Base-by-base conservation (phyloP, 1,140 invertebrate genomes). In the Armadillidium nasatum region DNA sequence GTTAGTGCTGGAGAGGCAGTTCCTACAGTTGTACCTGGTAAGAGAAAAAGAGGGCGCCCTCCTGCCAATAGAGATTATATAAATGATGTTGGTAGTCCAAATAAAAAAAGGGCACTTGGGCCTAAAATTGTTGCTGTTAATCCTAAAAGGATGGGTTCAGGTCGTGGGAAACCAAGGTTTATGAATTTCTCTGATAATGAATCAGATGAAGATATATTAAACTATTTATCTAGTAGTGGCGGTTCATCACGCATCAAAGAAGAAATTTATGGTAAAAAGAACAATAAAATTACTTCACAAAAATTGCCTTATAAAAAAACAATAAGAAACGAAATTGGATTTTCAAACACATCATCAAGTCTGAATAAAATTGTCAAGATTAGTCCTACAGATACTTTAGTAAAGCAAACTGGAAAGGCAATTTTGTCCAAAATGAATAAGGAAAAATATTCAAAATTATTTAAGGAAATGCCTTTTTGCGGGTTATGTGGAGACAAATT, bases 401-500 rank as follows among this genome's bases (percentile, higher is more conserved):
- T 70, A 46, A 46, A 76, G 46, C 33, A 22, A 71, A 71, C 15
- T 15, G 45, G 10, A 44, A 50, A 45, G 60, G 69, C 68, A 71
- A 70, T 70, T 23, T 21, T 22, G 11, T 22, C 68, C 10, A 70
- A 70, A 70, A 70, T 21, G 68, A 70, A 70, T 22, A 21, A 22
- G 11, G 23, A 70, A 70, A 22, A 70, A 21, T 70, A 22, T 13
- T 22, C 23, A 33, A 22, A 22, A 23, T 22, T 15, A 13, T 70
- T 22, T 13, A 70, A 70, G 10, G 19, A 70, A 70, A 33, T 23
- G 68, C 19, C 67, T 6, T 50, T 70, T 45, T 76, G 74, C 46
- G 69, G 74, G 7, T 54, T 76, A 13, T 76, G 74, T 76, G 67
- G 46, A n/a, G 50, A 50, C 13, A 68, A 76, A 21, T 71, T 76